Conservation (phyloP, 2,888 invertebrate species). For the Acleris laterana region DNA sequence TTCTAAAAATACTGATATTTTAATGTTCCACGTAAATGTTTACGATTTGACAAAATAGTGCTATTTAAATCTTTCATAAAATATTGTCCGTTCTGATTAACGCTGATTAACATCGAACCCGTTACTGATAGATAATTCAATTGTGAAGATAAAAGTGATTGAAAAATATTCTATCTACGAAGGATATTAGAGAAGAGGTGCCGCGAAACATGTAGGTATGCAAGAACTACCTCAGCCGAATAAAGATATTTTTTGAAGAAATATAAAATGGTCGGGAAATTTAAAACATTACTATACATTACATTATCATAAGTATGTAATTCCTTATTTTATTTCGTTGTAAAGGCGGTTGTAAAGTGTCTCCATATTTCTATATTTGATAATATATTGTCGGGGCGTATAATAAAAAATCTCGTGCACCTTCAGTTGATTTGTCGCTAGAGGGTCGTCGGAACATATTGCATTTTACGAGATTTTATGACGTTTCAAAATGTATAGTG, state of each 20-base stretch:
- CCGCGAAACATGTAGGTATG: slow-evolving; percentile 1
- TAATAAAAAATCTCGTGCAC: too few relatives aligned
- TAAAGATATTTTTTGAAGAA: neutral
- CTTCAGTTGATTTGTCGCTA: too few relatives aligned
- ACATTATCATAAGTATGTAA: too few relatives aligned
- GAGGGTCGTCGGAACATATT: too few relatives aligned
- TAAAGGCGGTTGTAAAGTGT: too few relatives aligned
- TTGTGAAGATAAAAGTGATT: slow-evolving; percentile 4
- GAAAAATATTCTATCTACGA: slow-evolving; percentile 11
- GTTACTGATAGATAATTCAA: neutral
- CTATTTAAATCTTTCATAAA: slow-evolving; percentile 61
- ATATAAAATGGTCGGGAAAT: neutral
- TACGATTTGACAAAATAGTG: slow-evolving; percentile 62
- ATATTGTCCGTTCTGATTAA: slow-evolving; percentile 65
- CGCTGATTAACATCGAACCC: neutral
- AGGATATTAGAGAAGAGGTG: slow-evolving; percentile 10
- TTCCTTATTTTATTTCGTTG: too few relatives aligned
- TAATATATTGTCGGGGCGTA: too few relatives aligned
- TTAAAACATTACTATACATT: too few relatives aligned
- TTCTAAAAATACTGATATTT: slow-evolving; percentile 18
- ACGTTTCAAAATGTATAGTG: too few relatives aligned
- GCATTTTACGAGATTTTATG: too few relatives aligned
- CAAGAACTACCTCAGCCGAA: slow-evolving; percentile 23
- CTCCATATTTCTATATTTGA: too few relatives aligned
- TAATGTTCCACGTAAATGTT: slow-evolving; percentile 41